Evolutionary conservation across 1,140 invertebrate species (phyloP), one percentile per base, ranked within the genome.

Genomic region (Zophobas morio): DNA sequence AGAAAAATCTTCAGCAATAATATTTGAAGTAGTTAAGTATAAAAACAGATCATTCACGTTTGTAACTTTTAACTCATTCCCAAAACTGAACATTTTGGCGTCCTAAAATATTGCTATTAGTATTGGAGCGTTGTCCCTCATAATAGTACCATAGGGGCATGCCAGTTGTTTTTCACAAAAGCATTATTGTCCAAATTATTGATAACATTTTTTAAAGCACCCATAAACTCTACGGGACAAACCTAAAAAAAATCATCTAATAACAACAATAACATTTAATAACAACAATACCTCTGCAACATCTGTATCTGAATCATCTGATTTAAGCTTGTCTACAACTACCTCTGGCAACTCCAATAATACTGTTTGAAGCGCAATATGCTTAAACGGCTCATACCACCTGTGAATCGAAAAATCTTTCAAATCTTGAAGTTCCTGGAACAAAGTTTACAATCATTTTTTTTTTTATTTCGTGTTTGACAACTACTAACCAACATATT

Each of bases 151-250:
- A 79, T 66, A 20, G 84, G 84, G n/a, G 84, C 83, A 76, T 84
- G 83, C 84, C 84, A 85, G 70, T 85, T 85, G 56, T 83, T 84
- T 81, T 84, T 85, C 42, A 84, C 80, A 80, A 85, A 85, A 51
- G 80, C 82, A 60, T 75, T 79, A 53, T 72, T 81, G 63, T 83
- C 78, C 8, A 84, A 78, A 0, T 39, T 54, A 42, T 81, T 82
- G 74, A 85, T 76, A 0, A 81, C 83, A 76, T 85, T 82, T 74
- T 81, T 84, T 5, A 85, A 46, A 33, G 79, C 36, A 49, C 81
- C 80, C 46, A 80, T 56, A 76, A 78, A 82, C n/a, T 80, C 78
- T 39, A 20, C 36, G 20, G 51, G 47, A 63, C 78, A 80, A 34
- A 75, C 54, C n/a, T 76, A 37, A 40, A 47, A 70, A 34, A 32